Base-by-base conservation (phyloP, 2,113 vertebrate genomes). In the Apodemus speciosus region DNA sequence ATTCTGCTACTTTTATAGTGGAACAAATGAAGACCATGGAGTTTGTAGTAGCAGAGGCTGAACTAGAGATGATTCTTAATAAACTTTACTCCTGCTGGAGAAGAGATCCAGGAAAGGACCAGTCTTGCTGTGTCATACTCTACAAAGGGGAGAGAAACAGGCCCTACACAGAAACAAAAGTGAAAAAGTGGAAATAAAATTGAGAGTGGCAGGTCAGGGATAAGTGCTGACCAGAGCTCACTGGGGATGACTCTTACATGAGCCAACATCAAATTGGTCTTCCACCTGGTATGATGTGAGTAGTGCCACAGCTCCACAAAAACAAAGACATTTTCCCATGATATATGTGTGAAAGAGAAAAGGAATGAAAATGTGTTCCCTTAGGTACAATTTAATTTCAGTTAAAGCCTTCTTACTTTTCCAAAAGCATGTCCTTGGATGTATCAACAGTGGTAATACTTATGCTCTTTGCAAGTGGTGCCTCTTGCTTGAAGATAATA, bases 201-300 rank as follows among this genome's bases (percentile, higher is more conserved):
- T 5, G 10, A 62, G 11, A 62, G 32, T 10, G 16, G 18, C 7
- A 20, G 71, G 16, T 62, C 14, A 49, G 23, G 16, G 2, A 11
- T 68, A 14, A 14, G 2, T 5, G 3, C 0, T 20, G 13, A 58
- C 23, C 0, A 53, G 35, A 38, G 38, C 21, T 86, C 9, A 0
- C 21, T 6, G 10, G 35, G 6, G 6, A 15, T 5, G 53, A 32
- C 15, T 35, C 43, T 43, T 16, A 3, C 7, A 6, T 71, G 53
- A 20, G n/a, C 11, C 1, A 71, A 8, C 60, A 51, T 25, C 15
- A 38, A 10, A 1, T 49, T 11, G 25, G 10, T 14, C 3, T 66
- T 30, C 2, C 2, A 18, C 10, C 0, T 2, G 8, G 8, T 30
- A 1, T 2, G 18, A 3, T 1, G 2, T 51, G 0, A 5, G 3